Percentiles rank a stretch among this genome's conserved stretches.
These are phyloP conservation scores for Bufotes viridis DNA, from an alignment of 2,797 vertebrate species.

Conservation along the genomic window DNA sequence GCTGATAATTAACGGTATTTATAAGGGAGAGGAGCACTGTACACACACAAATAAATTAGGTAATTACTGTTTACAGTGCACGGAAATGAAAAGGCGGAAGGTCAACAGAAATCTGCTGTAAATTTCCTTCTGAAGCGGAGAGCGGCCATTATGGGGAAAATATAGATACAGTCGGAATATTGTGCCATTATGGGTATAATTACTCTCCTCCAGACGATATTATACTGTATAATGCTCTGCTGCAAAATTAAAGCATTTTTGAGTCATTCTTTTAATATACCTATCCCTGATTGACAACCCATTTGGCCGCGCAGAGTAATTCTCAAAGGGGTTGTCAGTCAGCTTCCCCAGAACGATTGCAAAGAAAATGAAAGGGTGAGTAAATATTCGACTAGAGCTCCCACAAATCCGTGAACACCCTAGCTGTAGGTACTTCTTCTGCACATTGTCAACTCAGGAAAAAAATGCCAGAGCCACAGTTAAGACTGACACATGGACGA, in stretches of 20 bases:
- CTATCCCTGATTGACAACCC: no score
- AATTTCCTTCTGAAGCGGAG: background rate
- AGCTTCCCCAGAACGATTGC: no score
- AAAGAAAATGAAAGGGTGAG: no score
- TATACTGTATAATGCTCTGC: background rate
- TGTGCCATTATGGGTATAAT: background rate
- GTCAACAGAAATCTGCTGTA: slow-evolving; percentile 28
- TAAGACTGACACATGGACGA: background rate
- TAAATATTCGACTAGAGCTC: no score
- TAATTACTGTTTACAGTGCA: slow-evolving; percentile 47
- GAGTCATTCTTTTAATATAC: background rate
- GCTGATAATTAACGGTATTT: slow-evolving; percentile 39
- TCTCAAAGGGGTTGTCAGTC: no score
- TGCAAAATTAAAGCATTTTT: background rate
- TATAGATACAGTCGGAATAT: background rate
- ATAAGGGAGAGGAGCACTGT: slow-evolving; percentile 20
- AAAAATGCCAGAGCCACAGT: background rate
- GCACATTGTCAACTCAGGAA: background rate
- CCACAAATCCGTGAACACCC: no score
- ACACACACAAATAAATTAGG: slow-evolving; percentile 36
- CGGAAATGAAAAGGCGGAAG: slow-evolving; percentile 3
- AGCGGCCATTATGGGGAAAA: background rate
- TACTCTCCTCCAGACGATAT: background rate
- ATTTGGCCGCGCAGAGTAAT: no score
- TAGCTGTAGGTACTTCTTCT: background rate